These are phyloP conservation scores for Diabrotica undecimpunctata DNA, from an alignment of 1,140 invertebrate species.

Conservation along the genomic window DNA sequence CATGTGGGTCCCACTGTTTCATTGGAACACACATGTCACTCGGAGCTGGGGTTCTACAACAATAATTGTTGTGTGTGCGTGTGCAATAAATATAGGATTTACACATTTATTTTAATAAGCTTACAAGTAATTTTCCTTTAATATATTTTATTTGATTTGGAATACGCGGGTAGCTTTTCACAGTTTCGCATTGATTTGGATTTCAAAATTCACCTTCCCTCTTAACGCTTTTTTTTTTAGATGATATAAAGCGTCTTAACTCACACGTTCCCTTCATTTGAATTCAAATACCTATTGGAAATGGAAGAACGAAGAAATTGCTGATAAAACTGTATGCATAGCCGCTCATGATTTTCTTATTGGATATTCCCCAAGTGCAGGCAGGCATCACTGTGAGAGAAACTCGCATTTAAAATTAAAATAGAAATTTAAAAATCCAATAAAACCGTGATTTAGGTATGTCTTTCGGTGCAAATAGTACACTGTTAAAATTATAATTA, in stretches of 20 bases:
- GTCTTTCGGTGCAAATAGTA: constrained; percentile 14
- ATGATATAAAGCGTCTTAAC: constrained; percentile 3
- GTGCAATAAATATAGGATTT: no score
- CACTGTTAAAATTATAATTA: background rate
- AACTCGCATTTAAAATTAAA: constrained; percentile 18
- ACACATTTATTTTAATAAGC: no score
- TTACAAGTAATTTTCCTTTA: no score
- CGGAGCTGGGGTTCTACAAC: no score
- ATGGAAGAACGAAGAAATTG: constrained; percentile 11
- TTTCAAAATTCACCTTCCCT: no score
- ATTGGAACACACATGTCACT: no score
- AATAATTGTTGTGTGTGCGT: no score
- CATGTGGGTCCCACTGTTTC: no score
- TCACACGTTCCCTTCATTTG: background rate
- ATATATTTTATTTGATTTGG: no score
- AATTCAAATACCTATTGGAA: constrained; percentile 4
- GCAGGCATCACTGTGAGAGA: background rate
- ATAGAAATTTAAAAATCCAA: constrained; percentile 22
- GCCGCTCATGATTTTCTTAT: constrained; percentile 10
- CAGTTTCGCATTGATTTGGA: no score
- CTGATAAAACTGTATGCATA: constrained; percentile 16
- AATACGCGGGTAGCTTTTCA: no score
- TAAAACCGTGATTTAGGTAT: constrained; percentile 21
- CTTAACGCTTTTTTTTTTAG: background rate
- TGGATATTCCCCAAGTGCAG: constrained; percentile 10